Evolutionary conservation across 2,113 vertebrate species (phyloP).

Genomic region (Poicephalus gulielmi): DNA sequence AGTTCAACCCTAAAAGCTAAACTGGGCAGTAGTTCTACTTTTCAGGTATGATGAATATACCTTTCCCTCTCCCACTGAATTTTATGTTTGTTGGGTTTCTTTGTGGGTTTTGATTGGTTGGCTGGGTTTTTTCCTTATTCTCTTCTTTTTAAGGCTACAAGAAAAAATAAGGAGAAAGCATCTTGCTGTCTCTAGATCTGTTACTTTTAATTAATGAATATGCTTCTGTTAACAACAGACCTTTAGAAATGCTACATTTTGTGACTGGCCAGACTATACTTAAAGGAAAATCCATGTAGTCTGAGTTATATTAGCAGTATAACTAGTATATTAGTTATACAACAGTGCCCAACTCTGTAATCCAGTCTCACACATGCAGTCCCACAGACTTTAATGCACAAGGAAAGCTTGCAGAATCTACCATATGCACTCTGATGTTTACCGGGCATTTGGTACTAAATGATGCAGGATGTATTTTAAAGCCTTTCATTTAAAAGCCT

Average conservation of each 20-base stretch:
- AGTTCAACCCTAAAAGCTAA: background rate
- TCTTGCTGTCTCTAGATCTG: background rate
- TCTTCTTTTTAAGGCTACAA: background rate
- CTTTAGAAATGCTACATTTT: background rate
- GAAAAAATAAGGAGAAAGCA: background rate
- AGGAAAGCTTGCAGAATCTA: background rate
- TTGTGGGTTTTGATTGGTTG: background rate
- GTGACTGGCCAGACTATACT: background rate
- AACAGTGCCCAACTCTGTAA: background rate
- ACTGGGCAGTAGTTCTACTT: background rate
- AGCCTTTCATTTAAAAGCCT: background rate
- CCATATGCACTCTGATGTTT: background rate
- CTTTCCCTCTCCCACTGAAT: background rate
- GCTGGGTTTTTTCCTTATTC: fast-evolving
- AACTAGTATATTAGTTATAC: background rate
- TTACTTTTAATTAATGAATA: background rate
- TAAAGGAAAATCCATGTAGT: background rate
- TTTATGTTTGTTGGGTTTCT: background rate
- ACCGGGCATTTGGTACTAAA: background rate
- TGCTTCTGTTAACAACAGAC: background rate
- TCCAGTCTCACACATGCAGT: background rate
- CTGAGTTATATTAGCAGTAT: background rate
- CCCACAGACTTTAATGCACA: background rate
- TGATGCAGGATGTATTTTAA: background rate
- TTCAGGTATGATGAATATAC: background rate